Conservation (phyloP, 2,888 invertebrate genomes). For the Oscheius onirici region DNA sequence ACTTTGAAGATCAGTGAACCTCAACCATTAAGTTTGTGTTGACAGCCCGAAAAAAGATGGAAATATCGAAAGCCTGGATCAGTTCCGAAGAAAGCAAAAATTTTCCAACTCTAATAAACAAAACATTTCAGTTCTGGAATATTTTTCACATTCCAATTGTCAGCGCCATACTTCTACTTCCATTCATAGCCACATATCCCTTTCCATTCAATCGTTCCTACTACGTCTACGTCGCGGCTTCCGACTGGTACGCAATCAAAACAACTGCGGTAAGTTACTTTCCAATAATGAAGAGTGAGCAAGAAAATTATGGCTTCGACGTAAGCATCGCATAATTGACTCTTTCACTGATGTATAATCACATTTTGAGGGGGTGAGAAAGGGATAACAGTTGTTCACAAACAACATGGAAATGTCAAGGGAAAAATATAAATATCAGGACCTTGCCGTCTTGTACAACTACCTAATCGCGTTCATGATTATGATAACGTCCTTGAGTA, state of each 20-base stretch:
- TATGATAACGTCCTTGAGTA: neutral
- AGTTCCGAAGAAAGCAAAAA: too few species aligned
- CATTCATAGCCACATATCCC: conserved; percentile 7
- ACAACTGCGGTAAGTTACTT: conserved; percentile 21
- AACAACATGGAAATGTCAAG: too few species aligned
- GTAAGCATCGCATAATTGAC: too few species aligned
- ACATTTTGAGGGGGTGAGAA: too few species aligned
- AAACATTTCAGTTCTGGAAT: conserved; percentile 2
- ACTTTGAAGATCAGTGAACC: too few species aligned
- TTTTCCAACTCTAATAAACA: neutral
- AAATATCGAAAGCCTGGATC: too few species aligned
- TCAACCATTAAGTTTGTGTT: too few species aligned
- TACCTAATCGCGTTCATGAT: conserved; percentile 9
- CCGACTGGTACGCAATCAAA: conserved; percentile 6
- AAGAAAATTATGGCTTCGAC: too few species aligned
- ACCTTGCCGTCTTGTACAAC: conserved; percentile 1
- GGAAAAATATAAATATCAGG: neutral
- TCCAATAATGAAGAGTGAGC: too few species aligned
- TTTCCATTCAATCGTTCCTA: conserved; percentile 2
- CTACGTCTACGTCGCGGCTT: neutral
- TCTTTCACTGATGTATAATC: too few species aligned
- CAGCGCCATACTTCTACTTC: neutral
- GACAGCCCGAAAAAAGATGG: too few species aligned
- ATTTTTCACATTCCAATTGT: neutral
- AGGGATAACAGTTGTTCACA: too few species aligned